Base-by-base conservation (phyloP, 2,113 vertebrate species). In the Monopterus albus region DNA sequence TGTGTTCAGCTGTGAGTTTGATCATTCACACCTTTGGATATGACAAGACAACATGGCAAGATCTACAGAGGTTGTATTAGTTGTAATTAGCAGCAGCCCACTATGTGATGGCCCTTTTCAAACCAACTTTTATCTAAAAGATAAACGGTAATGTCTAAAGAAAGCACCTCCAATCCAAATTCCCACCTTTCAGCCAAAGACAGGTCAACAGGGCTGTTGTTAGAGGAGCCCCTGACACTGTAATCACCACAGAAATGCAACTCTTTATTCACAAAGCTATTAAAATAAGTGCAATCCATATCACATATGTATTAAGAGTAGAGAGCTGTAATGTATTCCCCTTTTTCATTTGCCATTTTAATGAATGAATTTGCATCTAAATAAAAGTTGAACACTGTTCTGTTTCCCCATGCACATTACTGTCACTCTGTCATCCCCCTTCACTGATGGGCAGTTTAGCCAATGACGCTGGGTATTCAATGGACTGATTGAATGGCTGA, bases 311-410 rank as follows among this genome's bases (percentile, higher is more conserved):
- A 56, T 53, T 33, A 45, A 50, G 2, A 62, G 31, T 3, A 11
- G 43, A 36, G 40, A n/a, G 36, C 40, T 13, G 4, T 39, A 36
- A 79, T 69, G 43, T 43, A 14, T 59, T 61, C 1, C 7, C 7
- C 68, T 39, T 26, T 55, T 45, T 70, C 55, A 78, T 75, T 79
- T 64, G 23, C 66, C 38, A 23, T 78, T 80, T 56, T 39, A 56
- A 76, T 35, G 46, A 47, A 40, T 63, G 46, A 3, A 85, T 87
- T 84, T 76, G 50, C 57, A 78, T 82, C 4, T 38, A 72, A 68
- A 78, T 63, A 18, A 68, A 72, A 46, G 52, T 42, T 46, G 43
- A 56, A 35, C n/a, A 12, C 13, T 7, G 49, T 55, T 81, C 77
- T 79, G 55, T 83, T 68, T 58, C 26, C 15, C 20, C 11, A 4